These are phyloP conservation scores for Onychomys leucogaster DNA, from an alignment of 2,797 vertebrate genomes.

Conservation along the genomic window DNA sequence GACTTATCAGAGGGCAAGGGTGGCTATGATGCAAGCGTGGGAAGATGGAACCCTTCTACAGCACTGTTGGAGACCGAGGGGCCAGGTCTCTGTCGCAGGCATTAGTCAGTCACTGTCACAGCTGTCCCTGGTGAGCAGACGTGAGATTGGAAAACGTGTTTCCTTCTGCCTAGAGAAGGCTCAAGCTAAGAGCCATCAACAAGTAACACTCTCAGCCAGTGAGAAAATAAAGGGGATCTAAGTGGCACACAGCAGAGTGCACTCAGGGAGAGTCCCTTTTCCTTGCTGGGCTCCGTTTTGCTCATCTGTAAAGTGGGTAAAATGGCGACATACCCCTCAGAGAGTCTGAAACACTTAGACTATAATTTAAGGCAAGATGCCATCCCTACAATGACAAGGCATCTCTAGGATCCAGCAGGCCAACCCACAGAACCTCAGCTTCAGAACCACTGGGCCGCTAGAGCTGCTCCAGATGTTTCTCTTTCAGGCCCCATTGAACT, in stretches of 20 bases:
- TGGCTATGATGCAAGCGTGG: background rate
- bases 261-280: background rate
- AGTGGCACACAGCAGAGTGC: background rate
- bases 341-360: background rate
- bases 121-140: background rate
- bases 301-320: background rate
- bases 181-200: background rate
- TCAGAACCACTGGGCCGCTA: background rate
- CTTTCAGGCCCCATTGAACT: background rate
- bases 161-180: background rate
- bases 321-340: background rate
- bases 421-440: background rate
- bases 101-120: background rate
- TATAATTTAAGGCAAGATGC: background rate
- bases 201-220: background rate
- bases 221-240: background rate
- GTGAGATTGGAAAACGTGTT: background rate
- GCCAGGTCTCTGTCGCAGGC: background rate
- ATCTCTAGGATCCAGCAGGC: background rate
- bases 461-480: background rate
- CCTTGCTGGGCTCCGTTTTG: background rate
- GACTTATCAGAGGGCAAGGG: background rate
- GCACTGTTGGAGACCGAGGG: background rate
- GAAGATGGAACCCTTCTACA: background rate
- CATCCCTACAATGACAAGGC: background rate